Evolutionary conservation across 2,113 vertebrate species (phyloP).

Genomic region (Smithornis capensis): DNA sequence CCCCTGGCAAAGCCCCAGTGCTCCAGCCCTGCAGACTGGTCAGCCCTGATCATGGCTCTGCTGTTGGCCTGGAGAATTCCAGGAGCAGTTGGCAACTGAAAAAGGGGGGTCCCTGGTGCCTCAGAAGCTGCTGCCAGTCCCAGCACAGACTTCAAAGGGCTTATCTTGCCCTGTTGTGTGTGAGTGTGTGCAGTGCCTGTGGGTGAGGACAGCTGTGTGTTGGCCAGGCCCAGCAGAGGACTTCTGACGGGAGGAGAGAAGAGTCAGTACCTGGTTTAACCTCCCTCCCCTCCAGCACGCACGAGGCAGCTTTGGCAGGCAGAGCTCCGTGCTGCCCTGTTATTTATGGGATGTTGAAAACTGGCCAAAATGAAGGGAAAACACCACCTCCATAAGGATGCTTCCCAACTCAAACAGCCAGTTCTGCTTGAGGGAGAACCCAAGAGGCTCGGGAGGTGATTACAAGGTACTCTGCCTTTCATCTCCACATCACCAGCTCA

Average conservation of each 20-base stretch:
- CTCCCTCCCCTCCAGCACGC: neutral
- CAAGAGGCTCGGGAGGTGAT: neutral
- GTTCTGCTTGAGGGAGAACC: neutral
- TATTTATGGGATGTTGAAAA: neutral
- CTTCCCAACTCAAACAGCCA: neutral
- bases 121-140: constrained; percentile 19
- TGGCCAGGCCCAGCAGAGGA: neutral
- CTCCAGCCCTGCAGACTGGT: neutral
- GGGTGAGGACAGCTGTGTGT: constrained; percentile 13
- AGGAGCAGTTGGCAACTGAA: neutral
- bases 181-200: neutral
- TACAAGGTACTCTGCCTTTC: neutral
- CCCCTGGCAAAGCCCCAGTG: neutral
- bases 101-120: neutral
- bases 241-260: neutral
- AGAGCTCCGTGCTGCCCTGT: neutral
- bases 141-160: constrained; percentile 25
- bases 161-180: neutral
- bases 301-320: neutral
- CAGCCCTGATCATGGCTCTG: neutral
- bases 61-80: neutral
- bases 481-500: neutral
- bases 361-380: neutral
- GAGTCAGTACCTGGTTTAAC: neutral
- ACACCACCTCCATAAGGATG: neutral